Evolutionary conservation across 1,140 invertebrate genomes (phyloP), one percentile per base, ranked within the genome.

Genomic region (Ceratina calcarata): DNA sequence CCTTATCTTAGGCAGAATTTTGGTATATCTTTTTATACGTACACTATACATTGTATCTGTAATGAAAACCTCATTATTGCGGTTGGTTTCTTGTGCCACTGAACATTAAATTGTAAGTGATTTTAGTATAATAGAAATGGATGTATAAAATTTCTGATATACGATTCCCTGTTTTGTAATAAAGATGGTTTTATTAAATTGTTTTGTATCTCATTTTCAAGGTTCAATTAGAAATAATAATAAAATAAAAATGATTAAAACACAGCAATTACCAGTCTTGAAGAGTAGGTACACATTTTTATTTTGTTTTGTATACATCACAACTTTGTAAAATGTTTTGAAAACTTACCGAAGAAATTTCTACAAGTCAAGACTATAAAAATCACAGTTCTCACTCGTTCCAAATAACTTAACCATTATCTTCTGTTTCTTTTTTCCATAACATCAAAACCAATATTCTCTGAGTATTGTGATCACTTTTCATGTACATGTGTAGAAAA

Each of bases 201-300:
- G 57, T 22, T 27, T 20, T 12, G 4, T 22, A n/a, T 57, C 45
- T 66, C n/a, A 71, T 81, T 62, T 45, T 65, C 13, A 20, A 65
- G 45, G 10, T 15, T 65, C 32, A 20, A 64, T 32, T 32, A 32
- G 27, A 32, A 32, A 32, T 32, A 32, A 32, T 45, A 10, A 18
- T 24, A 51, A 32, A 62, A 64, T 32, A 15, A 3, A 20, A 62
- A 49, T 88, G 76, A 89, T 89, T 88, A 75, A 85, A 87, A 90
- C 86, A 88, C 87, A 88, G 84, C 81, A 85, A 86, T 86, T 88
- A 89, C 79, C 85, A 89, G 89, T 90, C 87, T 90, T 89, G 88
- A 84, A 89, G 87, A 88, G 82, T 86, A 88, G 87, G 84, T 90
- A 90, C 84, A 89, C 74, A 82, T 83, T 82, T 87, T 78, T 80